Evolutionary conservation across 35 echinoderm and acorn worm species (phyloP), one percentile per base, ranked within the genome.

Genomic region (Lytechinus variegatus): DNA sequence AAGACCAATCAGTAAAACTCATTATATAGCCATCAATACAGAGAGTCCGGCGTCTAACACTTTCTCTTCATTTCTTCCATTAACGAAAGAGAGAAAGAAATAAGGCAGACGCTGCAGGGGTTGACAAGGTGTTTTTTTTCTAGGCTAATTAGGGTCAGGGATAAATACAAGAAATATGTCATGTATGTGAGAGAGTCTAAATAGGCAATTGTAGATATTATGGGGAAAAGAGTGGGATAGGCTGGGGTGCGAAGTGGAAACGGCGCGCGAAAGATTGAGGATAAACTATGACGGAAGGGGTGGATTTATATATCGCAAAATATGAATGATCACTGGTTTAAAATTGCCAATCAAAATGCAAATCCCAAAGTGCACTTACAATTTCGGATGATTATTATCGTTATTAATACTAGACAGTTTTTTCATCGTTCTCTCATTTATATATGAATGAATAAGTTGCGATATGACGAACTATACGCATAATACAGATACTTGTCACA

Each of bases 261-360:
- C 1, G 14, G 61, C 16, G 61, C 3, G 11, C 12, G 3, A 66
- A 16, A 66, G 14, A 71, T 10, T 21, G 61, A 21, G 66, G n/a
- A 44, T 44, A 44, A 44, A 2, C 2, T 44, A 44, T 0, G 33
- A 44, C 33, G 33, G 33, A 44, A 44, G 33, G 33, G 33, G 33
- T 44, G 33, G 33, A 44, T 1, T 44, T 44, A 44, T 44, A 44
- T 44, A 44, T 44, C 33, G 33, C 21, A 79, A 79, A 24, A 13
- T 71, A 79, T 16, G 66, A 79, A 24, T 21, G 19, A 79, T 79
- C 66, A 24, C 66, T 79, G 6, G 66, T 79, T 79, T 79, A 24
- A 79, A 79, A 79, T 79, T 79, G 66, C 12, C 66, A 79, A 79
- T 79, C 66, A 79, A 79, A 79, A 79, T 79, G 66, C 19, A 79